Percentiles rank a stretch among this genome's conserved stretches.
Conservation (phyloP, 2,113 vertebrate species). For the Esox niger region DNA sequence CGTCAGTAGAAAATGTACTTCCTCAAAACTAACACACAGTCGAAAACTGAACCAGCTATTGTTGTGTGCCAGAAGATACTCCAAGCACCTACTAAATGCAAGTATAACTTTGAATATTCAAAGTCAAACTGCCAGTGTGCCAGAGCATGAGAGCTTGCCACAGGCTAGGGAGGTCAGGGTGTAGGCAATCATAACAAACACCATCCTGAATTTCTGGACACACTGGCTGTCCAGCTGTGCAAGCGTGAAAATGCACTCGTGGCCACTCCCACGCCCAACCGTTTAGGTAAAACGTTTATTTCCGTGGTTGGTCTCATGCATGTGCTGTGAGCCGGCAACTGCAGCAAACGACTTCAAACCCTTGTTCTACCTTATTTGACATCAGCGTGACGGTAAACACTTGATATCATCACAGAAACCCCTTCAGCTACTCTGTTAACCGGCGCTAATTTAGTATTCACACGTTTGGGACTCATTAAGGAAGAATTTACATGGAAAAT, state of each 20-base stretch:
- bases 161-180: slow-evolving; percentile 25
- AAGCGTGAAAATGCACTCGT: too few species aligned
- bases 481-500: slow-evolving; percentile 25
- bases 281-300: too few species aligned
- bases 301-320: too few species aligned
- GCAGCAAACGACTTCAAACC: background rate
- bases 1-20: too few species aligned
- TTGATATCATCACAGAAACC: background rate
- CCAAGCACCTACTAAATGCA: background rate
- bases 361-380: background rate
- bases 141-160: too few species aligned
- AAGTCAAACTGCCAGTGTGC: slow-evolving; percentile 54
- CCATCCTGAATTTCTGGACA: too few species aligned
- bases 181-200: slow-evolving; percentile 46
- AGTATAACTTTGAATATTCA: slow-evolving; percentile 63
- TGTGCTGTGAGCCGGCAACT: too few species aligned
- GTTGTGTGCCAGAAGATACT: background rate
- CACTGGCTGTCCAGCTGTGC: too few species aligned
- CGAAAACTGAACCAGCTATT: too few species aligned
- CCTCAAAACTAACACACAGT: too few species aligned
- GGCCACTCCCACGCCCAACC: background rate
- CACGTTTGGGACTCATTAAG: slow-evolving; percentile 23
- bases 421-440: too few species aligned
- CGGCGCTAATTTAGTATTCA: background rate
- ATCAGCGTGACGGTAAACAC: background rate